Percentiles rank a stretch among this genome's conserved stretches.
Conservation (phyloP, 2,797 vertebrate genomes). For the Macropodus opercularis region DNA sequence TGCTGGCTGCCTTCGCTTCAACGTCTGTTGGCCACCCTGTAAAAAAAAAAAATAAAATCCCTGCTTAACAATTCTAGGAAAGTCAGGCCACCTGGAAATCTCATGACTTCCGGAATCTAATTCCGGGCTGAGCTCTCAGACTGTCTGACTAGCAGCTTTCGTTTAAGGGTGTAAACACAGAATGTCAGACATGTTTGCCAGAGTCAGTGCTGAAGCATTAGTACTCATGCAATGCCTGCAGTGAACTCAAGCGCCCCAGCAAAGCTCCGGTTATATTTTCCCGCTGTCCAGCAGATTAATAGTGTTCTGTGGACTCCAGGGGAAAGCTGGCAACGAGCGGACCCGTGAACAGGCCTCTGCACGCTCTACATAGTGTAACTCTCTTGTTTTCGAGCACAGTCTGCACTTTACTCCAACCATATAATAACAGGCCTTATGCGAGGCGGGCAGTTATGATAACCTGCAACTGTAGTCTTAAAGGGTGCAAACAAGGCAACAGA, state of each 20-base stretch:
- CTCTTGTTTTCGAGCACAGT: slow-evolving; percentile 48
- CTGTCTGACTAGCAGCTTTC: slow-evolving; percentile 77
- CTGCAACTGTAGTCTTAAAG: slow-evolving; percentile 50
- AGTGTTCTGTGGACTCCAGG: slow-evolving; percentile 42
- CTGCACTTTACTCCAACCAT: slow-evolving; percentile 48
- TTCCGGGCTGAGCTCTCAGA: slow-evolving; percentile 71
- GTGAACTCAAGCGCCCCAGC: slow-evolving; percentile 67
- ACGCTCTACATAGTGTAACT: slow-evolving; percentile 35
- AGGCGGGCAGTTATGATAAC: slow-evolving; percentile 45
- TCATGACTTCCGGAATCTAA: slow-evolving; percentile 80
- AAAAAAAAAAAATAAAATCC: too few species aligned
- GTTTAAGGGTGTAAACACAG: slow-evolving; percentile 65
- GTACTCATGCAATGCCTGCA: slow-evolving; percentile 68
- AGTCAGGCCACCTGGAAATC: slow-evolving; percentile 79
- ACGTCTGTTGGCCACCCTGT: slow-evolving; percentile 63
- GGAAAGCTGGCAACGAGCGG: slow-evolving; percentile 43
- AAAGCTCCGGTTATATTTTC: slow-evolving; percentile 73
- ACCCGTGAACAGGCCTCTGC: slow-evolving; percentile 36
- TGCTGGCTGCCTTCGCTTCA: slow-evolving; percentile 53
- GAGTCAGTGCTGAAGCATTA: slow-evolving; percentile 73
- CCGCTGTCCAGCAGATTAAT: slow-evolving; percentile 62
- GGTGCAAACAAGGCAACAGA: slow-evolving; percentile 45
- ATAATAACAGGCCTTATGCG: slow-evolving; percentile 48
- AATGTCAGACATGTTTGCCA: slow-evolving; percentile 70
- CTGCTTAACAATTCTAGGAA: slow-evolving; percentile 77